A percentile compares a stretch with the other conserved stretches of the same genome.
phyloP scores from a whole-genome alignment of 2,113 vertebrate genomes.

The Elachura formosa region DNA sequence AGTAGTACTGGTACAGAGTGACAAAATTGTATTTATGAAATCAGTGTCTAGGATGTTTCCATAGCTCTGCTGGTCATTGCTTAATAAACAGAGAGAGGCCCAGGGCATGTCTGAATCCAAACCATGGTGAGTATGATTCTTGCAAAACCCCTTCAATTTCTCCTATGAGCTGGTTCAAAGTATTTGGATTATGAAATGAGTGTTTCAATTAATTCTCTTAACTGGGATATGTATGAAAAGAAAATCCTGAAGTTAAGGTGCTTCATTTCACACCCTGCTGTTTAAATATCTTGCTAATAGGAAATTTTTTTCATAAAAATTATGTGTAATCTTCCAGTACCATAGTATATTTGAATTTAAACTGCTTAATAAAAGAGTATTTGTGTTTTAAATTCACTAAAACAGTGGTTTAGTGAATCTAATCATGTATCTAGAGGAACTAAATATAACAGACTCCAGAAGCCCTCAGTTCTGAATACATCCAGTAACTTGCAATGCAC shows the following conservation, averaged over 20 bases:
- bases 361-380: not conserved
- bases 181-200: not conserved
- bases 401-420: not conserved
- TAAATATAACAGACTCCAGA: not conserved
- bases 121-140: not conserved
- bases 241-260: not conserved
- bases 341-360: not conserved
- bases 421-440: not conserved
- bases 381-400: not conserved
- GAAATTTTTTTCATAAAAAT: not conserved
- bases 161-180: not conserved
- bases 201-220: not conserved
- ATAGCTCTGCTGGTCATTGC: not conserved
- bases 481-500: not conserved
- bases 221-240: not conserved
- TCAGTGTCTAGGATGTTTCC: not conserved
- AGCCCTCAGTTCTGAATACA: not conserved
- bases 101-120: not conserved
- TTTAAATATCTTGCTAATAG: not conserved
- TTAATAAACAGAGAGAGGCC: not conserved
- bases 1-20: not conserved
- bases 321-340: not conserved
- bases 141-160: not conserved
- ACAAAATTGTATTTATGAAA: not conserved
- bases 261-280: not conserved